Evolutionary conservation across 2,888 invertebrate genomes (phyloP), one percentile per base, ranked within the genome.

Genomic region (Perithous albicinctus): DNA sequence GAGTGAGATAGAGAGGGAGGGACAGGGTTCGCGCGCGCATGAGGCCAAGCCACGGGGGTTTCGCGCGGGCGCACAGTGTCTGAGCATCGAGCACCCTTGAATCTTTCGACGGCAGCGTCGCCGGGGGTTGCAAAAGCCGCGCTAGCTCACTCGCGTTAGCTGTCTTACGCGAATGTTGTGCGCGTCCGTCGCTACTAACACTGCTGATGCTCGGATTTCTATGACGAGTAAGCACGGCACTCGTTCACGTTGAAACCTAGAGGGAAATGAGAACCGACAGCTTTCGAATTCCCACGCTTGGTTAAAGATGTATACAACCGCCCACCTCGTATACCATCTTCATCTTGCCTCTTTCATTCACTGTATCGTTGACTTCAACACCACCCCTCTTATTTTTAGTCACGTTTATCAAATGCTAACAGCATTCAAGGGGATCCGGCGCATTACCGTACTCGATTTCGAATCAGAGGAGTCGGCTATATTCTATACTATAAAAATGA

Each of bases 41-140:
- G 75, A 78, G 63, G 61, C 32, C 54, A n/a, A 10, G 20, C 38
- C 59, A 35, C 75, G 72, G 75, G 67, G 46, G 61, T 75, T 79
- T 82, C 43, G 79, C 82, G 82, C 80, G 83, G 74, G 83, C 78
- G 83, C 80, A 74, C 59, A 78, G 78, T 74, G 78, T 69, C 74
- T 51, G 67, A 77, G 56, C 69, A 74, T 78, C 78, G 80, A 79
- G 83, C 73, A 77, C 80, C 83, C 83, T 83, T 83, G 83, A 83
- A 79, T 84, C 80, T 81, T 83, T 81, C 78, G 78, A 67, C 76
- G 70, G 73, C 76, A 66, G 46, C 74, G 80, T 73, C 78, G 73
- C 78, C 72, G 63, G 70, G 76, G 79, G 69, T 70, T 74, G 48
- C 18, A 38, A 35, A 56, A 61, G 8, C 59, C 59, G 59, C 59